Evolutionary conservation across 1,140 invertebrate genomes (phyloP).

Genomic region (Papilio dardanus): DNA sequence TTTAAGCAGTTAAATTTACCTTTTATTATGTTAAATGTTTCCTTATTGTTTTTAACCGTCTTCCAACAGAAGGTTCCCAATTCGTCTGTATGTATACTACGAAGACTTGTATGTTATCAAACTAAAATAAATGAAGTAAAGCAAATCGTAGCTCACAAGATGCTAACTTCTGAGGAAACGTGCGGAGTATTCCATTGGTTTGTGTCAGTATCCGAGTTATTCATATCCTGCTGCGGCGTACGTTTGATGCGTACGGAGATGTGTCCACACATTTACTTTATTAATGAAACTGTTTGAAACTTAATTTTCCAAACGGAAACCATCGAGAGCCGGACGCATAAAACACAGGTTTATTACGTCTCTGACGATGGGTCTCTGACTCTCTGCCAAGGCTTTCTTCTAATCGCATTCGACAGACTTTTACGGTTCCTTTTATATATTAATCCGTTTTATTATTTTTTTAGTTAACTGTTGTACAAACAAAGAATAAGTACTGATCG

Average conservation of each 20-base stretch:
- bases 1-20: background rate
- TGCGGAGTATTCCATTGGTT: background rate
- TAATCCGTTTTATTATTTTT: background rate
- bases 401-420: slow-evolving; percentile 4
- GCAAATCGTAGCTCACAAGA: background rate
- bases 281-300: slow-evolving; percentile 50
- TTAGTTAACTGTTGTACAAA: background rate
- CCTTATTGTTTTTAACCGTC: no score
- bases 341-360: slow-evolving; percentile 49
- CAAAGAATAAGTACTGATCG: background rate
- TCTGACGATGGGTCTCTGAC: slow-evolving; percentile 42
- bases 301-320: slow-evolving; percentile 49
- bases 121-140: background rate
- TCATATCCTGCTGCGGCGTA: background rate
- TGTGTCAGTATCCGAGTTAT: background rate
- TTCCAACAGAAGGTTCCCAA: no score
- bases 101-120: no score
- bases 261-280: slow-evolving; percentile 29
- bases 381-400: slow-evolving; percentile 29
- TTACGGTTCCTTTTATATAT: background rate
- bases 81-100: no score
- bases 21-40: background rate
- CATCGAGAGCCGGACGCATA: slow-evolving; percentile 53
- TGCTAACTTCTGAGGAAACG: background rate
- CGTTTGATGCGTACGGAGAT: background rate